A percentile compares a stretch with the other conserved stretches of the same genome.
These are phyloP conservation scores for Tiphia femorata DNA, from an alignment of 2,888 invertebrate genomes.

Conservation along the genomic window DNA sequence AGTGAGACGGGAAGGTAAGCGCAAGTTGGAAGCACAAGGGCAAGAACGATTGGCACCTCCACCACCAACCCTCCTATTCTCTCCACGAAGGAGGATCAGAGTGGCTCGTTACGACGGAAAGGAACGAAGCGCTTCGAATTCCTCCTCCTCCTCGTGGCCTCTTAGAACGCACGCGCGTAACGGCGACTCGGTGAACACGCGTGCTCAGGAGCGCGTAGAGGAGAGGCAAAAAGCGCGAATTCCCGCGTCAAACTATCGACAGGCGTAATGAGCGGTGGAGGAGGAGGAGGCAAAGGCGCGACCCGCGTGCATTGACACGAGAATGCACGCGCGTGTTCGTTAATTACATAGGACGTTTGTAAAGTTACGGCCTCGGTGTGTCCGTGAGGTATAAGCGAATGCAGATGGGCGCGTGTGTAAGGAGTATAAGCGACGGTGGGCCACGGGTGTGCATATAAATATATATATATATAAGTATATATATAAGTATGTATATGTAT, in stretches of 20 bases:
- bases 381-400: too few relatives aligned
- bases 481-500: not conserved
- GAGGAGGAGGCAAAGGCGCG: not conserved
- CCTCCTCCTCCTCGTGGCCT: conserved; percentile 23
- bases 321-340: not conserved
- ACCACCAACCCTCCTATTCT: too few relatives aligned
- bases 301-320: not conserved
- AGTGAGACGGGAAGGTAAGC: too few relatives aligned
- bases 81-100: too few relatives aligned
- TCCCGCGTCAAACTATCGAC: not conserved
- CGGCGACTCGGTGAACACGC: conserved; percentile 1
- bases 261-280: too few relatives aligned
- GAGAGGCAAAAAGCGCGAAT: not conserved
- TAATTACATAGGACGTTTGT: too few relatives aligned
- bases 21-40: too few relatives aligned
- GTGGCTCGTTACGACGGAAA: conserved; percentile 42
- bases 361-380: too few relatives aligned
- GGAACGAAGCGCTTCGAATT: conserved; percentile 40
- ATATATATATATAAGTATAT: conserved; percentile 1
- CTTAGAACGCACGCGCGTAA: not conserved
- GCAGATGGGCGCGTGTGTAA: not conserved
- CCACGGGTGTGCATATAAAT: not conserved
- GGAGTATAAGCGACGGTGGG: too few relatives aligned
- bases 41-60: conserved; percentile 38
- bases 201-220: not conserved